A percentile compares a stretch with the other conserved stretches of the same genome.
Evolutionary conservation across 1,140 invertebrate species (phyloP).

Genomic region (Limonius californicus): DNA sequence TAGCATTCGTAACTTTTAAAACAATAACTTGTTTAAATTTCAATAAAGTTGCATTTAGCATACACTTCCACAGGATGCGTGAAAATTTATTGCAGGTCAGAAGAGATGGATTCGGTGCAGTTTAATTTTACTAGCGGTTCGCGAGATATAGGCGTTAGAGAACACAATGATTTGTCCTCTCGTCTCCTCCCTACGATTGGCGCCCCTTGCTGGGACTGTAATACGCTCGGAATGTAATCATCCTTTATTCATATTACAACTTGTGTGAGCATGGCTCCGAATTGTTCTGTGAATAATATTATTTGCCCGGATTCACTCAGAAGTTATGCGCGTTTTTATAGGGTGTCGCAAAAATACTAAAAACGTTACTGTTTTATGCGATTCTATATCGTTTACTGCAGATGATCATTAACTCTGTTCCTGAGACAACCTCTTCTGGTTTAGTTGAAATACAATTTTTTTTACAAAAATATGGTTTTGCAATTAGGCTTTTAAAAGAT

Average conservation of each 20-base stretch:
- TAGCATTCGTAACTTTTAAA: too few relatives aligned
- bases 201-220: constrained; percentile 33
- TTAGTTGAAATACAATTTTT: too few relatives aligned
- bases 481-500: too few relatives aligned
- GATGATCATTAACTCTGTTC: too few relatives aligned
- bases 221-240: constrained; percentile 38
- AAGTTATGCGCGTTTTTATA: not conserved
- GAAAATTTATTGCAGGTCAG: too few relatives aligned
- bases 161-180: constrained; percentile 13
- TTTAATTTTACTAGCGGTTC: constrained; percentile 8
- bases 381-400: too few relatives aligned
- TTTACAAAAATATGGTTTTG: too few relatives aligned
- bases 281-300: constrained; percentile 18
- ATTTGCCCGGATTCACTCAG: constrained; percentile 2
- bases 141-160: constrained; percentile 4
- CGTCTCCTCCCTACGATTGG: constrained; percentile 25
- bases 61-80: too few relatives aligned
- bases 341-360: not conserved
- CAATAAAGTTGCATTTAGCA: too few relatives aligned
- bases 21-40: too few relatives aligned
- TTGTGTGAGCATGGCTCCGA: constrained; percentile 15
- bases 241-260: constrained; percentile 41
- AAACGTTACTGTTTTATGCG: not conserved
- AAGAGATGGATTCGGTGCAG: not conserved
- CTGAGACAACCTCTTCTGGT: too few relatives aligned